phyloP scores from a whole-genome alignment of 2,797 vertebrate species.

The Danio aesculapii region DNA sequence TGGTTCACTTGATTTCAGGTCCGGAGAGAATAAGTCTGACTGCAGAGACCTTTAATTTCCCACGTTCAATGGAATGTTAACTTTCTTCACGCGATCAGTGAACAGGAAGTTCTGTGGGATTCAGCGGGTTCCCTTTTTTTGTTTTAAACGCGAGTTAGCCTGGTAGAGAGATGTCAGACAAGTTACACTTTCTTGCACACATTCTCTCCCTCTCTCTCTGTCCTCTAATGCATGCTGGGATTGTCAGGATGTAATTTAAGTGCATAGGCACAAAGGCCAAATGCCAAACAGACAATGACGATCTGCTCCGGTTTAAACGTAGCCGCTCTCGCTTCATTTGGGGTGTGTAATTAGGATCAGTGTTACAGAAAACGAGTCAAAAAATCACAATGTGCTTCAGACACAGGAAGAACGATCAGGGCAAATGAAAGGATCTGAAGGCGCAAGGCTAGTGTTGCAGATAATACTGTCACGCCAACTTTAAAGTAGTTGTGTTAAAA shows the following conservation, averaged over 20 bases:
- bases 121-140: constrained; percentile 70
- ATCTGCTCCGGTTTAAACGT: constrained; percentile 83
- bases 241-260: constrained; percentile 89
- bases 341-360: constrained; percentile 84
- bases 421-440: constrained; percentile 49
- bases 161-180: constrained; percentile 42
- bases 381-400: constrained; percentile 53
- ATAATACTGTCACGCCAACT: neutral
- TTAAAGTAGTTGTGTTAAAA: neutral
- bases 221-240: constrained; percentile 80
- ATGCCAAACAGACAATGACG: constrained; percentile 85
- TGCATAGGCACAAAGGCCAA: constrained; percentile 86
- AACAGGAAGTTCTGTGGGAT: constrained; percentile 76
- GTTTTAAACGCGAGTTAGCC: constrained; percentile 42
- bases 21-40: constrained; percentile 80
- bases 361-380: constrained; percentile 79
- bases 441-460: neutral
- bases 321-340: constrained; percentile 75
- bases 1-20: constrained; percentile 83
- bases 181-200: constrained; percentile 40
- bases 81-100: constrained; percentile 84
- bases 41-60: constrained; percentile 79
- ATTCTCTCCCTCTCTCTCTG: constrained; percentile 64
- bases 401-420: constrained; percentile 41
- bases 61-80: constrained; percentile 83